phyloP scores from a whole-genome alignment of 30 jellyfish, hydroid and myxozoan genomes.

The Cassiopea andromeda region DNA sequence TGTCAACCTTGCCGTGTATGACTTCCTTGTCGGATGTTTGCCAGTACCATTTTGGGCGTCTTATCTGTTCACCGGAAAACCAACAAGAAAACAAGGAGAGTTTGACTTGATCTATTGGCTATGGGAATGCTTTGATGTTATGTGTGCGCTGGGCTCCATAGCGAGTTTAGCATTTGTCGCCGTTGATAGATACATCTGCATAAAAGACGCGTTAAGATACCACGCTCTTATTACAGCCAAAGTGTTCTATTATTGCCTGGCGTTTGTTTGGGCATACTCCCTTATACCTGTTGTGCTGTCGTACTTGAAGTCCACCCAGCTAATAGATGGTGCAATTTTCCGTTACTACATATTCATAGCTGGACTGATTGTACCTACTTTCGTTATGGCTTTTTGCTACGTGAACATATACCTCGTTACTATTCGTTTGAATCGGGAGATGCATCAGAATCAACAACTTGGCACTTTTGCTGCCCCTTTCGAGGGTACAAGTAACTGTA shows the following conservation, averaged over 20 bases:
- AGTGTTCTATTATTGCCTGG: slow-evolving; percentile 20
- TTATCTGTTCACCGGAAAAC: slow-evolving; percentile 6
- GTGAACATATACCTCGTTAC: slow-evolving; percentile 36
- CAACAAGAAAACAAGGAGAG: not conserved
- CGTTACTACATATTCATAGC: slow-evolving; percentile 50
- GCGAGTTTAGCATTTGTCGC: slow-evolving; percentile 46
- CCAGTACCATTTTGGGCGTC: slow-evolving; percentile 48
- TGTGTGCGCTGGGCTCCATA: slow-evolving; percentile 41
- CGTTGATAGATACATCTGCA: slow-evolving; percentile 60
- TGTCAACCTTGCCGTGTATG: slow-evolving; percentile 49
- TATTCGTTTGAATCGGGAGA: slow-evolving; percentile 22
- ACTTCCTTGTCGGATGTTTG: slow-evolving; percentile 51
- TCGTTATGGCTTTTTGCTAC: slow-evolving; percentile 59
- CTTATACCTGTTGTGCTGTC: slow-evolving; percentile 38
- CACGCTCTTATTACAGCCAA: slow-evolving; percentile 21
- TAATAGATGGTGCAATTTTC: slow-evolving; percentile 3
- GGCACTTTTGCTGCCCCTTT: slow-evolving; percentile 11
- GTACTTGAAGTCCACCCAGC: not conserved
- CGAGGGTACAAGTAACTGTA: not conserved
- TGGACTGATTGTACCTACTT: slow-evolving; percentile 31
- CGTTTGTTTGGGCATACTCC: slow-evolving; percentile 24
- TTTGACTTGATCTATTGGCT: slow-evolving; percentile 27
- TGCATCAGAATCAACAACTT: slow-evolving; percentile 25
- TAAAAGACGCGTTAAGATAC: slow-evolving; percentile 50
- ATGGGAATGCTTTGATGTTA: slow-evolving; percentile 43